Percentiles rank a stretch among this genome's conserved stretches.
These are phyloP conservation scores for Pseudopipra pipra DNA, from an alignment of 2,113 vertebrate species.

Conservation along the genomic window DNA sequence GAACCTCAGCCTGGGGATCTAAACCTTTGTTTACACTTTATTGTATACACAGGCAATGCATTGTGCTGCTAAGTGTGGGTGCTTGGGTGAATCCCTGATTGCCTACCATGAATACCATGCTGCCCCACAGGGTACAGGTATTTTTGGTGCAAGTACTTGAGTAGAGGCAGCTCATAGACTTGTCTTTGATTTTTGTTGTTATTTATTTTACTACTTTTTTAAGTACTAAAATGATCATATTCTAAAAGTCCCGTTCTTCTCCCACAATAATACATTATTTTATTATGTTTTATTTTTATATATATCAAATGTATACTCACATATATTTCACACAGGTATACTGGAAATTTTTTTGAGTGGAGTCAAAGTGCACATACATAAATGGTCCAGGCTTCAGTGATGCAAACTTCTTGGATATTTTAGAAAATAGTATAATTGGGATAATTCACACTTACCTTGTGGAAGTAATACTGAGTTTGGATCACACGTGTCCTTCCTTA, in stretches of 20 bases:
- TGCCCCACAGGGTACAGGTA: neutral
- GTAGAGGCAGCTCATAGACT: neutral
- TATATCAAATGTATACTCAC: neutral
- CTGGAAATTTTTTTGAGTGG: neutral
- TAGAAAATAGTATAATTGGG: neutral
- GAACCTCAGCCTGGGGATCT: neutral
- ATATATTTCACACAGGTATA: neutral
- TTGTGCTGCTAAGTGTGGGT: neutral
- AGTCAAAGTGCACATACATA: neutral
- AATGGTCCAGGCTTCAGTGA: neutral
- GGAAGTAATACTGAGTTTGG: neutral
- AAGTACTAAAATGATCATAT: neutral
- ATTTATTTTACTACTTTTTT: neutral
- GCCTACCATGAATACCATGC: neutral
- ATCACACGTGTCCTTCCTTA: neutral
- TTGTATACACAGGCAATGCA: no score
- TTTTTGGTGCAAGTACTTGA: neutral
- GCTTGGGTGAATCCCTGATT: neutral
- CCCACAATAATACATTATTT: neutral
- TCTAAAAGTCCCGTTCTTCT: neutral
- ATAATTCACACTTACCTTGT: neutral
- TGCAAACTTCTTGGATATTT: neutral
- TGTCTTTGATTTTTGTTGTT: neutral
- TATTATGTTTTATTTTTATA: neutral
- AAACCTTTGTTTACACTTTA: neutral